Evolutionary conservation across 2,113 vertebrate species (phyloP).

Genomic region (Aepyceros melampus): DNA sequence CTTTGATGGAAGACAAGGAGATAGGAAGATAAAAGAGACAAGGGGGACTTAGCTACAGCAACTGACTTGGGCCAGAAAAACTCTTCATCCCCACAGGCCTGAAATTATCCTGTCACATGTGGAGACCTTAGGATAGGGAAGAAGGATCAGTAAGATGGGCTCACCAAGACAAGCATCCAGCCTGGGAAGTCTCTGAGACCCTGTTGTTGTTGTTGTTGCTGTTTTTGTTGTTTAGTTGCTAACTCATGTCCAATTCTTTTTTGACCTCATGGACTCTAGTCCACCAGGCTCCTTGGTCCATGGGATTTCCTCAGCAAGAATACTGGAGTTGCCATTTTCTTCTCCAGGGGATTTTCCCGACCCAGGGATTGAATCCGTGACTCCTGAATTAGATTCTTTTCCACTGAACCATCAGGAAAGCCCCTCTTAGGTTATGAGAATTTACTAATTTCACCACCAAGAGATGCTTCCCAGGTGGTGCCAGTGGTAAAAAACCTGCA

Average conservation of each 20-base stretch:
- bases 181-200: rapidly evolving
- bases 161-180: background rate
- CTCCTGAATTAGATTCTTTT: background rate
- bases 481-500: background rate
- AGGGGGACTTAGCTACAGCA: background rate
- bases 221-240: background rate
- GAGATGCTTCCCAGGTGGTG: background rate
- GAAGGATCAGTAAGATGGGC: background rate
- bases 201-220: background rate
- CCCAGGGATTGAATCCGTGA: rapidly evolving
- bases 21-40: background rate
- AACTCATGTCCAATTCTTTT: background rate
- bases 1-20: background rate
- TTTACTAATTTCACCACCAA: background rate
- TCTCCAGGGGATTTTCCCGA: background rate
- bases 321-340: background rate
- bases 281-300: rapidly evolving
- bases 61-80: background rate
- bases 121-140: background rate
- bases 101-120: background rate
- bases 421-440: background rate
- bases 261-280: background rate
- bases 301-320: background rate
- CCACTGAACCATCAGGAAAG: background rate
- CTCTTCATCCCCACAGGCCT: background rate